Base-by-base conservation (phyloP, 64 coral and sea anemone species). In the Stylophora pistillata region DNA sequence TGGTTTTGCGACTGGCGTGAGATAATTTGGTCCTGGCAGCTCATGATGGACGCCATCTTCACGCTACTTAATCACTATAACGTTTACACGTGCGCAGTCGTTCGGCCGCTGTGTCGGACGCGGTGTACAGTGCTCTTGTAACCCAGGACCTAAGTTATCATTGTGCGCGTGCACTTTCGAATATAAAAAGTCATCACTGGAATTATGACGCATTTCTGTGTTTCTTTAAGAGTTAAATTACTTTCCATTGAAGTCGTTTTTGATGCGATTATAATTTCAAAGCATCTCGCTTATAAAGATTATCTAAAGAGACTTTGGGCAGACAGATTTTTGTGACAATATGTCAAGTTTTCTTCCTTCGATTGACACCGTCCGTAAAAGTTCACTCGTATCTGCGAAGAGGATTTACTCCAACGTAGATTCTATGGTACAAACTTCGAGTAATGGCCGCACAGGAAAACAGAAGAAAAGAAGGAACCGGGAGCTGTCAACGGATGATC, bases 271-370 rank as follows among this genome's bases (percentile, higher is more conserved):
- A 52, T 23, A 70, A 34, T 23, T 27, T 53, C 80, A 34, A 63
- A 53, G 27, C 23, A 54, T 27, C 5, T n/a, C n/a, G n/a, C 5
- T 52, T 15, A 37, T 53, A 70, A 84, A 84, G 80, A 0, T 84
- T 17, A 47, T 23, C 29, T 17, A n/a, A 2, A 18, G 14, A 21
- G 20, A 65, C 26, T 37, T 23, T 68, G 0, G 10, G 13, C 21
- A 5, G 2, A 84, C 61, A 17, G 34, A 41, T 17, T 20, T 15
- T 18, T 25, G 21, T 13, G 1, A 21, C 32, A 13, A 65, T 13
- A 96, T 96, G 94, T 90, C 95, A 58, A 71, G 75, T 30, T 71
- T 93, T 90, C 80, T 93, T 31, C 95, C 95, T 13, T 57, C 86
- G 1, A 97, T 97, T 56, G 62, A 69, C 53, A 54, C 29, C 52